phyloP scores from a whole-genome alignment of 2,113 vertebrate species.

The Phainopepla nitens region DNA sequence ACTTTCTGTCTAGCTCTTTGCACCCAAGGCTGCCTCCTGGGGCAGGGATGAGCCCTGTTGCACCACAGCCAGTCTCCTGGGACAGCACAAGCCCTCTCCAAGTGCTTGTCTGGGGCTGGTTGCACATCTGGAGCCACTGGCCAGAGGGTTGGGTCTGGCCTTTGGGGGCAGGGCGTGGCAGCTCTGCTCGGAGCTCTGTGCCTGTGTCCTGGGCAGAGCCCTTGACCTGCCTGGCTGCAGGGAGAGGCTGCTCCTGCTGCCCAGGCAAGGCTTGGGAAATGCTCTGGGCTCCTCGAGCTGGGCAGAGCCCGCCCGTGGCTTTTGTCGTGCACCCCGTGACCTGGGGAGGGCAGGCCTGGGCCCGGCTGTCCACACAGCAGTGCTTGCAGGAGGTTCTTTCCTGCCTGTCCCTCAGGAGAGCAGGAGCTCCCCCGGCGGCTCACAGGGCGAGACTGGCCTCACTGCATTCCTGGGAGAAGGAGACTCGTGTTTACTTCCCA shows the following conservation, averaged over 20 bases:
- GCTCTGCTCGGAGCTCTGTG: neutral
- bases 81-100: neutral
- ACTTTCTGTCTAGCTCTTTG: neutral
- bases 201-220: neutral
- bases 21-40: rapidly evolving
- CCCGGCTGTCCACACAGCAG: rapidly evolving
- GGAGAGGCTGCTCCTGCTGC: neutral
- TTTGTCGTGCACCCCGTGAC: neutral
- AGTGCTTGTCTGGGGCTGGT: neutral
- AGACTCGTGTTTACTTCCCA: neutral
- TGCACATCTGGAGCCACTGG: neutral
- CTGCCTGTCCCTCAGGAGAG: neutral
- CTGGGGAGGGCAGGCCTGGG: neutral
- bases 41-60: rapidly evolving
- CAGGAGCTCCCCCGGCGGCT: neutral
- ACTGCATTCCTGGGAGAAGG: conserved; percentile 23
- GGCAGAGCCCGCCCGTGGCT: neutral
- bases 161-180: neutral
- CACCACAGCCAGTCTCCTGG: neutral
- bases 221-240: neutral
- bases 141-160: neutral
- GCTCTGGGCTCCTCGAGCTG: neutral
- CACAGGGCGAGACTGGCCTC: neutral
- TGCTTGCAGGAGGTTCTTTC: neutral
- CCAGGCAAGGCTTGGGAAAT: neutral